Conservation (phyloP, 1,140 invertebrate species). For the Lordiphosa clarofinis region DNA sequence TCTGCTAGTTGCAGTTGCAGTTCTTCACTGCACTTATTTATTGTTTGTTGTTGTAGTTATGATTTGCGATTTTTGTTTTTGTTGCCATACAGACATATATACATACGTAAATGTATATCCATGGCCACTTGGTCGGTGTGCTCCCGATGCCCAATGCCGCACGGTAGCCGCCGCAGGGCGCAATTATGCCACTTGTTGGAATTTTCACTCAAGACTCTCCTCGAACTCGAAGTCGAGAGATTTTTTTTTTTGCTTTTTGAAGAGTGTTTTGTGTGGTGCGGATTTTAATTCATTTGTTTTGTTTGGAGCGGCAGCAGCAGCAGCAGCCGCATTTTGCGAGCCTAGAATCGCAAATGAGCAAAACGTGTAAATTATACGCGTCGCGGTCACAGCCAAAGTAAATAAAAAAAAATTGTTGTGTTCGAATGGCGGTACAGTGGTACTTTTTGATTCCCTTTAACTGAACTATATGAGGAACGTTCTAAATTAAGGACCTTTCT, state of each 20-base stretch:
- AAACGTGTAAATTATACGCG: conserved; percentile 77
- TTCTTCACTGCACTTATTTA: conserved; percentile 59
- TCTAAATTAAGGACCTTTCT: too few species aligned
- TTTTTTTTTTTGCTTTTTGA: not conserved
- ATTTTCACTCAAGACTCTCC: conserved; percentile 58
- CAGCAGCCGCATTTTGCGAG: conserved; percentile 52
- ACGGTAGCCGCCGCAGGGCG: conserved; percentile 74
- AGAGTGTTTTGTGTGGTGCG: conserved; percentile 14
- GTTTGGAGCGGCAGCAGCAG: conserved; percentile 11
- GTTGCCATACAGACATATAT: not conserved
- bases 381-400: conserved; percentile 72
- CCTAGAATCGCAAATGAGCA: conserved; percentile 76
- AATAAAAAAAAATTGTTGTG: conserved; percentile 29
- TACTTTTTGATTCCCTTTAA: too few species aligned
- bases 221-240: conserved; percentile 14
- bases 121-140: conserved; percentile 35
- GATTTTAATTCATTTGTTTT: conserved; percentile 63
- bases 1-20: conserved; percentile 31
- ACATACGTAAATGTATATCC: conserved; percentile 25
- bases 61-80: conserved; percentile 65
- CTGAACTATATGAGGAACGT: too few species aligned
- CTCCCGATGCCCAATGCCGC: conserved; percentile 34
- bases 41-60: conserved; percentile 75
- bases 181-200: conserved; percentile 77
- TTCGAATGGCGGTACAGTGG: conserved; percentile 14